A percentile compares a stretch with the other conserved stretches of the same genome.
Conservation (phyloP, 2,797 vertebrate species). For the Lates japonicus region DNA sequence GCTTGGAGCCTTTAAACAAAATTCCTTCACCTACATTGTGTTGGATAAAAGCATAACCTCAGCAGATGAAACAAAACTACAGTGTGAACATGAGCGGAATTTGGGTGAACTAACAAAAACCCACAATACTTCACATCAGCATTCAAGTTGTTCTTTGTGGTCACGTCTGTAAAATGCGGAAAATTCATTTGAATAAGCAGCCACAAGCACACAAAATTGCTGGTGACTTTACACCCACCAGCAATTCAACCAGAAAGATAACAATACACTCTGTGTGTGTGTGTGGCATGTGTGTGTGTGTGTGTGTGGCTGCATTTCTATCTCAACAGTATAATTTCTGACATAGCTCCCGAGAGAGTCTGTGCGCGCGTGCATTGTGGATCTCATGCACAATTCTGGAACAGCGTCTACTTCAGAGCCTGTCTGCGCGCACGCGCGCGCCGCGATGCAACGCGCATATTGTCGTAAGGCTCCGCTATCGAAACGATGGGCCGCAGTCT, state of each 20-base stretch:
- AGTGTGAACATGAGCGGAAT: not conserved
- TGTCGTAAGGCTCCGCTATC: too few species aligned
- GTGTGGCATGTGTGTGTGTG: constrained; percentile 12
- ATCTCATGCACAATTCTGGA: constrained; percentile 6
- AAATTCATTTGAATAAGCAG: not conserved
- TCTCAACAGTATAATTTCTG: constrained; percentile 12
- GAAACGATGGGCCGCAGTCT: constrained; percentile 54
- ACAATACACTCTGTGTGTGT: constrained; percentile 6
- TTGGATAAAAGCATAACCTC: not conserved
- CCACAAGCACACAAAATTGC: not conserved
- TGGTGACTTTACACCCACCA: constrained; percentile 48
- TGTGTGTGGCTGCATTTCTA: constrained; percentile 8
- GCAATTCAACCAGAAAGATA: not conserved
- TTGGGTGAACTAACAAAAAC: not conserved
- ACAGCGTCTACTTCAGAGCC: constrained; percentile 26
- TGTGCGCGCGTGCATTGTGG: not conserved
- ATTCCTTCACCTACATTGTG: not conserved
- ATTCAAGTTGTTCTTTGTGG: not conserved
- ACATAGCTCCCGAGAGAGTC: not conserved
- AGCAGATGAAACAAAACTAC: not conserved
- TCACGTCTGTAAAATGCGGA: not conserved
- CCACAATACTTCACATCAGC: not conserved
- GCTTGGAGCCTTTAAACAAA: not conserved
- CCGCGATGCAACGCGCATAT: not conserved
- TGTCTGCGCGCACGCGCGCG: not conserved